Evolutionary conservation across 2,797 vertebrate genomes (phyloP), one percentile per base, ranked within the genome.

Genomic region (Steatocranus sp.): DNA sequence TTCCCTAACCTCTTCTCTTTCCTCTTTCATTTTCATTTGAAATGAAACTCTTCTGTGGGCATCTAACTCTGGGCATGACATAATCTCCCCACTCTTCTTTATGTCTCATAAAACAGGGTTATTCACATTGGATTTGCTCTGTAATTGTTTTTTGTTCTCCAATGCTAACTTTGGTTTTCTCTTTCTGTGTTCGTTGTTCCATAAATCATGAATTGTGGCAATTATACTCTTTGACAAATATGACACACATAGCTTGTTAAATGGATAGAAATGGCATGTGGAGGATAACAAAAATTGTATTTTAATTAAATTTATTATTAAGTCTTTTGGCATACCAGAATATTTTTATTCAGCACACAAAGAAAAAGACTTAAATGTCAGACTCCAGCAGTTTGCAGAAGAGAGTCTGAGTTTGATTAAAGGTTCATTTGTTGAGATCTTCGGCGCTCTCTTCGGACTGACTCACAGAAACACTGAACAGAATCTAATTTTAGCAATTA

Each of bases 381-480:
- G 41, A 18, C 15, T 46, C 23, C 17, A 46, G 41, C 23, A 66
- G 41, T 63, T 63, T 75, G 81, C 14, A 70, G 63, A 27, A 30
- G 73, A 32, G 5, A 53, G 23, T 4, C 12, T 9, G 20, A 36
- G 76, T 77, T 43, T 43, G 30, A 79, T 32, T 32, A 36, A 18
- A 46, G 36, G 11, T 18, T 49, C 4, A 14, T 75, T 77, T 17
- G 10, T 27, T 70, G 8, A 75, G 11, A 63, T 81, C 54, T 58
- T 80, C 46, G 17, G 10, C 23, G 63, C 11, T 85, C 63, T 74
- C 74, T 63, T 68, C 11, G 79, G 70, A 27, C 84, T 83, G 73
- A 85, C 82, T 83, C 82, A 87, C 87, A 90, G 79, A 68, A 86
- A 68, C 74, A 81, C 78, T 68, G 46, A 87, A 36, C 74, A 75